Evolutionary conservation across 2,888 invertebrate species (phyloP), one percentile per base, ranked within the genome.

Genomic region (Esperia sulphurella): DNA sequence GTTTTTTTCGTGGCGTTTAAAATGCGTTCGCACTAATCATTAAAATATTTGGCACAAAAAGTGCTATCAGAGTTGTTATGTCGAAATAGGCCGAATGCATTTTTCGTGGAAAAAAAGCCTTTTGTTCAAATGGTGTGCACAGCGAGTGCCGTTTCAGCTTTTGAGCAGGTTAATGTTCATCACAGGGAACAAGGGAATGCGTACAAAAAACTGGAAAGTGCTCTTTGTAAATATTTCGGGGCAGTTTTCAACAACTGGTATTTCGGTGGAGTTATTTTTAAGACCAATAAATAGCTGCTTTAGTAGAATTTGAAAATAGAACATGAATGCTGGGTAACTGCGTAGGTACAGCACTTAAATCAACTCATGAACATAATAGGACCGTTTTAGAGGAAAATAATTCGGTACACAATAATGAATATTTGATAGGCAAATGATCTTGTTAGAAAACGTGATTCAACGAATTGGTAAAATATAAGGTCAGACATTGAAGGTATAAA

Each of bases 131-230:
- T 63, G 61, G 55, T 66, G 58, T 63, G 54, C 57, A 62, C 55
- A 54, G 50, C 55, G 59, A 63, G 63, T 59, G 58, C 57, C 65
- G 66, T 76, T 78, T 74, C 68, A 70, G 74, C 68, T 74, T 73
- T 73, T 73, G 68, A 74, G 60, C 70, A 73, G 69, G 77, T 77
- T 74, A 77, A 75, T 79, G 71, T 74, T 73, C 65, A 71, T 71
- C 68, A 68, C 65, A 61, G 62, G 61, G 68, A 72, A 68, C 67
- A 68, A 58, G 63, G 53, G 60, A 50, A 56, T 54, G 58, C 48
- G 45, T 57, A 57, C 48, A 63, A 65, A 59, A 47, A 51, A 45
- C 45, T 42, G 48, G 42, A 49, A 61, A 63, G 58, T 63, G 64
- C 65, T 65, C 60, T 70, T 63, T 67, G 59, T 65, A 65, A 64